Evolutionary conservation across 2,888 invertebrate species (phyloP), one percentile per base, ranked within the genome.

Genomic region (Harpalus rufipes): DNA sequence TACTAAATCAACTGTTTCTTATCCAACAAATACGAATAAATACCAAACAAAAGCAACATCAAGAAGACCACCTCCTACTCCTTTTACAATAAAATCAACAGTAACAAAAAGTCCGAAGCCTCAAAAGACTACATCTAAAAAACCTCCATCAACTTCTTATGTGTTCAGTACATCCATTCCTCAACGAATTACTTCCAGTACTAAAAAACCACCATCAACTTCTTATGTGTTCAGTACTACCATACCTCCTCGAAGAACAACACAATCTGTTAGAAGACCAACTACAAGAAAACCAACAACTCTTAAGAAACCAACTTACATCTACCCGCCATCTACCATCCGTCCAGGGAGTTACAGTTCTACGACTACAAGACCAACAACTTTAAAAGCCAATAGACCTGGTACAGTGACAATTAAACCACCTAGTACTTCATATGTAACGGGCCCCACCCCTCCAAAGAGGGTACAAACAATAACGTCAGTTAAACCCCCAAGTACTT

Each of bases 191-290:
- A 39, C 68, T 39, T 39, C 86, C 39, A 51, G 44, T 51, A 85
- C 87, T 3, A 89, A 88, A 51, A 89, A 89, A 86, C 92, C 92
- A 1, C 90, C 91, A n/a, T 90, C 92, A 3, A 92, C 92, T 0
- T 92, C 92, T 80, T 92, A 92, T 81, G 90, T 92, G 0, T 89
- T 87, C 74, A 88, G 88, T 7, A 90, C 92, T 0, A 90, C 93
- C 32, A 92, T 88, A 59, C 89, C 89, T 18, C 88, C 89, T 12
- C 85, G 86, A 81, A 82, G 80, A 44, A 84, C 18, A 59, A 86
- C 74, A 21, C 86, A 76, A 86, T 86, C n/a, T 86, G 85, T 92
- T 0, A 92, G 92, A 7, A 91, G 92, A 87, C 92, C 92, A 87
- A 87, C 87, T 14, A 85, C 65, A 10, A 86, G 72, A 14, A 88